Base-by-base conservation (phyloP, 1,140 invertebrate species). In the Asobara japonica region DNA sequence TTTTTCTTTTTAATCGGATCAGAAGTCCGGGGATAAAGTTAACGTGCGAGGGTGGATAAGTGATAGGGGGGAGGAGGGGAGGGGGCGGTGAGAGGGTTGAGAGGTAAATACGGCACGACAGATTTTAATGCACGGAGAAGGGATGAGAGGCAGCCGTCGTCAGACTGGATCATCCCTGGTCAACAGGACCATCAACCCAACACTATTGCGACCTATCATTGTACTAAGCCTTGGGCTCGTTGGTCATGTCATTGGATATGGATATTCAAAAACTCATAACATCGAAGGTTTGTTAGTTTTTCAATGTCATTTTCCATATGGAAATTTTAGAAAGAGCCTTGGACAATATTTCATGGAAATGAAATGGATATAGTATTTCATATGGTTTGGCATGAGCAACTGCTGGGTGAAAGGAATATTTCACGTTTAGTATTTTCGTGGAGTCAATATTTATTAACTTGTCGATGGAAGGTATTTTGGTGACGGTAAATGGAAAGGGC, bases 241-340 rank as follows among this genome's bases (percentile, higher is more conserved):
- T 16, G 74, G 68, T 60, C 67, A 76, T 66, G 74, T 51, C 36
- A 69, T 76, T n/a, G 67, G 71, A 36, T 76, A 76, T 64, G 71
- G 68, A 67, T 71, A 56, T 65, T 45, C 74, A 0, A 70, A 29
- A 31, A 16, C 74, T 16, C 41, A 75, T 65, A 38, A 48, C n/a
- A 65, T 70, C 66, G 71, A 69, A 75, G 74, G 74, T 75, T 69
- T 33, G 30, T 62, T 69, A 62, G 5, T n/a, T 61, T 33, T 65
- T 36, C 31, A 31, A n/a, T 18, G 4, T 25, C 2, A 30, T 20
- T 61, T 31, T 64, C 8, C n/a, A 16, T n/a, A n/a, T n/a, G 10
- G 29, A 61, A 20, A 25, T 61, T 61, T 61, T 62, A 31, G 3
- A n/a, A 10, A 6, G 33, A 2, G 60, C n/a, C 13, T 60, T 69